Percentiles rank a stretch among this genome's conserved stretches.
Conservation (phyloP, 2,797 vertebrate species). For the Sebastes wilsoni region DNA sequence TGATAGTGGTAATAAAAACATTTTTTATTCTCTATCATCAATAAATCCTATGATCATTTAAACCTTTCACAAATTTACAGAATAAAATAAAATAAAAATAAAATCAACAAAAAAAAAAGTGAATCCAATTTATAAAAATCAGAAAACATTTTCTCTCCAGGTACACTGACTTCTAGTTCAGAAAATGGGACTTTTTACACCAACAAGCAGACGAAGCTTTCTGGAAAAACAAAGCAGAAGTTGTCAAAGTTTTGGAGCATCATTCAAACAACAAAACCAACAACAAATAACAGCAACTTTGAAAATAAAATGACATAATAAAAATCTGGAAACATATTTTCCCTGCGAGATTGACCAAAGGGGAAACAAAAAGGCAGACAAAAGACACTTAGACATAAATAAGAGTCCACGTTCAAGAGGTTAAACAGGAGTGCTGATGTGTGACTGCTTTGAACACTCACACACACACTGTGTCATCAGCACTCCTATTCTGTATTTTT, state of each 20-base stretch:
- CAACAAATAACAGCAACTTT: constrained; percentile 8
- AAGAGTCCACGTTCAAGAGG: not conserved
- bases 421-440: not conserved
- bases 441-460: not conserved
- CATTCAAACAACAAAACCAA: not conserved
- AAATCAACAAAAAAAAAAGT: constrained; percentile 16
- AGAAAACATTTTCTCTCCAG: constrained; percentile 3
- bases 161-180: not conserved
- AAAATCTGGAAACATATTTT: not conserved
- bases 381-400: not conserved
- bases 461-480: not conserved
- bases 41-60: constrained; percentile 44
- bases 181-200: not conserved
- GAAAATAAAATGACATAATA: not conserved
- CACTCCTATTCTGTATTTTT: not conserved
- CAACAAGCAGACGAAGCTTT: not conserved
- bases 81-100: constrained; percentile 10
- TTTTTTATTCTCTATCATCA: constrained; percentile 51
- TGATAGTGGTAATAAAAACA: constrained; percentile 40
- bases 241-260: not conserved
- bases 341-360: not conserved
- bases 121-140: constrained; percentile 7
- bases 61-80: constrained; percentile 33
- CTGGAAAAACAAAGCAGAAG: not conserved
- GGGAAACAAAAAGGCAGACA: not conserved